A percentile compares a stretch with the other conserved stretches of the same genome.
Evolutionary conservation across 2,888 invertebrate species (phyloP).

Genomic region (Drosophila fulvimacula): DNA sequence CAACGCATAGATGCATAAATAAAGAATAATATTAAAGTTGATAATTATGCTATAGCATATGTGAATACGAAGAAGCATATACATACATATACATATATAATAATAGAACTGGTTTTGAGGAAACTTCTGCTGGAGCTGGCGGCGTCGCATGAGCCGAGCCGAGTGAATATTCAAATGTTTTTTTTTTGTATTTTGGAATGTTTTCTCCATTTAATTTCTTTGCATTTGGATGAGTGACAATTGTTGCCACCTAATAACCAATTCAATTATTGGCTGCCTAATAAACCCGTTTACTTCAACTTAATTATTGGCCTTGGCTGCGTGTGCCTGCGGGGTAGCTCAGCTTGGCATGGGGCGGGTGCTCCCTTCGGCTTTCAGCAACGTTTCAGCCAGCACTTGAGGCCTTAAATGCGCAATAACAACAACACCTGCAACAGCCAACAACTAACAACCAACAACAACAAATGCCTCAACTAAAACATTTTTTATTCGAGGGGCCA

Average conservation of each 20-base stretch:
- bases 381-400: constrained; percentile 12
- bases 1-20: constrained; percentile 37
- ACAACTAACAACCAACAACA: constrained; percentile 3
- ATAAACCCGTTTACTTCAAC: constrained; percentile 3
- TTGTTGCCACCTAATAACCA: constrained; percentile 37
- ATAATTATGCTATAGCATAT: constrained; percentile 11
- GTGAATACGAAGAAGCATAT: not conserved
- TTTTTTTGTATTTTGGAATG: too few species aligned
- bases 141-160: not conserved
- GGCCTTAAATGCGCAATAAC: constrained; percentile 16
- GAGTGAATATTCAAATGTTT: not conserved
- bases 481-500: constrained; percentile 26
- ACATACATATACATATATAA: too few species aligned
- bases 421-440: constrained; percentile 22
- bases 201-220: not conserved
- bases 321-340: constrained; percentile 31
- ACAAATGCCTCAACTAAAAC: constrained; percentile 27
- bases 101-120: too few species aligned
- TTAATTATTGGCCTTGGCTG: constrained; percentile 3
- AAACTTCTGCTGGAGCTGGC: not conserved
- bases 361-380: constrained; percentile 2
- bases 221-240: constrained; percentile 1
- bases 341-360: not conserved
- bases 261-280: constrained; percentile 31
- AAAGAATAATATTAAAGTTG: constrained; percentile 13